These are phyloP conservation scores for Edolisoma coerulescens DNA, from an alignment of 2,113 vertebrate genomes.

Conservation along the genomic window DNA sequence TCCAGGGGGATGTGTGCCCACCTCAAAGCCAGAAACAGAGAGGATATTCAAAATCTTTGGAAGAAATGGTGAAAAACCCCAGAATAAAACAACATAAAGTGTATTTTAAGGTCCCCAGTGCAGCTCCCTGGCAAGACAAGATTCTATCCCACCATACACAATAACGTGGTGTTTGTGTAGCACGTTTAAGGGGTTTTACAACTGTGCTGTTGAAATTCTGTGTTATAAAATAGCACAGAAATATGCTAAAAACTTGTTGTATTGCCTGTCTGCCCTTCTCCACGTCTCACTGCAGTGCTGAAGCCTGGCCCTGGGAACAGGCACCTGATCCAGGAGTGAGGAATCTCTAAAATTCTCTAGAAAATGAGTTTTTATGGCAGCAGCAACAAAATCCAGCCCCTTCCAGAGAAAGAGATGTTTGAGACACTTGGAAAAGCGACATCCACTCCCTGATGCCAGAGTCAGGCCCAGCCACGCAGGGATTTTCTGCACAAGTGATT, in stretches of 20 bases:
- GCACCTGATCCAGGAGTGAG: not conserved
- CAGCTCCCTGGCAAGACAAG: not conserved
- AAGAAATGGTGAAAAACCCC: not conserved
- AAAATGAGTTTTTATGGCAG: not conserved
- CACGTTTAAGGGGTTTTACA: not conserved
- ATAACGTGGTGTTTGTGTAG: not conserved
- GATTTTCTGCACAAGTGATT: not conserved
- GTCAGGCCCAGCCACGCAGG: rapidly evolving
- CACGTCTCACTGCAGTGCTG: not conserved
- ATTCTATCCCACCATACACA: not conserved
- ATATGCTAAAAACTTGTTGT: not conserved
- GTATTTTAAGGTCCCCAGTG: not conserved
- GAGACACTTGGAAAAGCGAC: not conserved
- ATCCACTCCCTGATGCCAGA: not conserved
- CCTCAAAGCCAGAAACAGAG: not conserved
- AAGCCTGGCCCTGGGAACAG: not conserved
- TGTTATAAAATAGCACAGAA: not conserved
- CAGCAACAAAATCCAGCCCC: not conserved
- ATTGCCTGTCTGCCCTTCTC: not conserved
- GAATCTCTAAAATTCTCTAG: not conserved
- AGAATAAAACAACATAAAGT: not conserved
- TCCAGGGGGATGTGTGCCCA: not conserved
- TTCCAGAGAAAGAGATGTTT: not conserved
- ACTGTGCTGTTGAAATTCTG: not conserved
- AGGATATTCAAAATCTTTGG: not conserved